Evolutionary conservation across 2,888 invertebrate species (phyloP), one percentile per base, ranked within the genome.

Genomic region (Volucella bombylans): DNA sequence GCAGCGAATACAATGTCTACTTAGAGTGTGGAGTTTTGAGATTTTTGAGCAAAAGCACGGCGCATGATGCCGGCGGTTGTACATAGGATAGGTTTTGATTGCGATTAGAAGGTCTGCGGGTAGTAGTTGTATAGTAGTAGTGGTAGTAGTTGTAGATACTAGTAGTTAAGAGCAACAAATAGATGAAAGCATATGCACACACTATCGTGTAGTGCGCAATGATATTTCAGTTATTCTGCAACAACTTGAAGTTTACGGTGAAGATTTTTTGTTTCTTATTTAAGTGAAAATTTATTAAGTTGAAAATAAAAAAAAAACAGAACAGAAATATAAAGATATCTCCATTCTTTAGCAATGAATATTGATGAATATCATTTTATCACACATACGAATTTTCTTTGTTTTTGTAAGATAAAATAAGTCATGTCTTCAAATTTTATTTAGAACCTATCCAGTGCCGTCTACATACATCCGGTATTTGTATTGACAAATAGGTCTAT

Each of bases 71-170:
- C 57, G 62, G 49, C 45, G 82, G 72, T 67, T 73, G 67, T 78
- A 72, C 72, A 68, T 78, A 82, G 61, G 68, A 68, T 73, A 82
- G 61, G 68, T 68, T 80, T 74, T 74, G 74, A 80, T 80, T 80
- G 73, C 67, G 74, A 80, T 80, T 74, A 80, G 74, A 80, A 64
- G 74, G 80, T 80, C 62, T 80, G 67, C 67, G 62, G 67, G 38
- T 80, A 18, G 57, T 59, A 72, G 49, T 79, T 65, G 52, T 73
- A 15, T 79, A 59, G 79, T 73, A 79, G 79, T 73, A 59, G 57
- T 31, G 67, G 38, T 80, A 18, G 57, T 59, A 72, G 49, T 79
- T 52, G 47, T 73, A 15, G 72, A 59, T 72, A 73, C 31, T 73
- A 59, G 57, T 59, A 38, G 73, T 73, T 79, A 61, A 52, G 73